These are phyloP conservation scores for Lagria hirta DNA, from an alignment of 2,888 invertebrate genomes.

Conservation along the genomic window DNA sequence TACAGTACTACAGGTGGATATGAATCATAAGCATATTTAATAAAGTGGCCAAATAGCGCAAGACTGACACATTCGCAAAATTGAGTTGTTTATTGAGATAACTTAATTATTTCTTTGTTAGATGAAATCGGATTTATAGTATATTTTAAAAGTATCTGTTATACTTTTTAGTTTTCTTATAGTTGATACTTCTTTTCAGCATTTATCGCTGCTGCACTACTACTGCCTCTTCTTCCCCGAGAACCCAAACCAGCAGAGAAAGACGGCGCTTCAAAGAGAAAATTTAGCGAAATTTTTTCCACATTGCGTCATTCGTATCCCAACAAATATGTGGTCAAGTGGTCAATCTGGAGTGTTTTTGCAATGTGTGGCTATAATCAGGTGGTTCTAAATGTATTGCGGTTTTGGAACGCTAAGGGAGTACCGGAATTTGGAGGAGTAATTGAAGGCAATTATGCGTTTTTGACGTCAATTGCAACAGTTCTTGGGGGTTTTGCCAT, in stretches of 20 bases:
- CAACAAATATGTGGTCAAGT: constrained; percentile 15
- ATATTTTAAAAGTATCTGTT: no score
- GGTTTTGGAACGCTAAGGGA: constrained; percentile 3
- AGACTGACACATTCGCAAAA: no score
- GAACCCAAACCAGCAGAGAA: not conserved
- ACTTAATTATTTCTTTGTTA: no score
- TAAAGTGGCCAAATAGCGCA: no score
- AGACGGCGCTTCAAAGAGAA: not conserved
- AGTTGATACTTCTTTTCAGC: not conserved
- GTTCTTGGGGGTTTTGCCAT: constrained; percentile 7
- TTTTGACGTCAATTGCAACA: constrained; percentile 6
- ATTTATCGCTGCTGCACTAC: not conserved
- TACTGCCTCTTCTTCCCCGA: constrained; percentile 3
- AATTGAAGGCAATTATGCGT: constrained; percentile 6
- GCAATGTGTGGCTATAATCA: constrained; percentile 16
- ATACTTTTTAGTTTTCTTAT: no score
- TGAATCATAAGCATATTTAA: no score
- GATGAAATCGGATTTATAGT: no score
- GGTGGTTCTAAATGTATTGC: constrained; percentile 5
- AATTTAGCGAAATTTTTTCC: constrained; percentile 2
- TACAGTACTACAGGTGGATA: no score
- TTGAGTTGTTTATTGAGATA: no score
- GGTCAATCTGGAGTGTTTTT: constrained; percentile 13
- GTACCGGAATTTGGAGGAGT: constrained; percentile 5
- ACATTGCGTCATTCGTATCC: constrained; percentile 5